Evolutionary conservation across 1,140 invertebrate genomes (phyloP).

Genomic region (Phocides pigmalion): DNA sequence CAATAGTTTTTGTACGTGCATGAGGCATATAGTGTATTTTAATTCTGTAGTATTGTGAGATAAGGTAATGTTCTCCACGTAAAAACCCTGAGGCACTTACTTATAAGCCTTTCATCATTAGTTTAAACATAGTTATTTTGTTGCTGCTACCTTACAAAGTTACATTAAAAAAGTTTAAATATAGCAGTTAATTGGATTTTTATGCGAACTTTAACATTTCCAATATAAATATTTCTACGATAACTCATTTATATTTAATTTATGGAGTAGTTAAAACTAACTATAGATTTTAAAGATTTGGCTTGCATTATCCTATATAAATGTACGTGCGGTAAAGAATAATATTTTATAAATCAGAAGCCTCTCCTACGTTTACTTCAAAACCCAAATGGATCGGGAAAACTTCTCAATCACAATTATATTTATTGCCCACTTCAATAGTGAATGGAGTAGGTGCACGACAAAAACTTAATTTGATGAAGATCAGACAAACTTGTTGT

Average conservation of each 20-base stretch:
- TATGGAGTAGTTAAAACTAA: no score
- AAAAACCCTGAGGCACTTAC: background rate
- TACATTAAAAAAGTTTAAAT: no score
- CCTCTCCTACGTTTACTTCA: background rate
- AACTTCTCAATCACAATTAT: background rate
- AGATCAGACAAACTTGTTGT: conserved; percentile 5
- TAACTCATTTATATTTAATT: no score
- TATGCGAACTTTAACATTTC: no score
- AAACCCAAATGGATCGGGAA: background rate
- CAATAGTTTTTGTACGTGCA: conserved; percentile 26
- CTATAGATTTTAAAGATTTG: no score
- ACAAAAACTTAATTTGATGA: conserved; percentile 8
- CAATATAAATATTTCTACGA: no score
- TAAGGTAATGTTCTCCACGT: conserved; percentile 6
- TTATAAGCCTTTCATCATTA: no score
- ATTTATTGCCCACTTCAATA: background rate
- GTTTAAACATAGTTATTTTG: no score
- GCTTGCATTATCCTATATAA: no score
- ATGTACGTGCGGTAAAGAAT: no score
- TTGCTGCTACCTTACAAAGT: no score
- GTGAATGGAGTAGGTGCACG: conserved; percentile 6
- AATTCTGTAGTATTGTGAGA: background rate
- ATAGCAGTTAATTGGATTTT: no score
- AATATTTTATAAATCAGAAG: background rate
- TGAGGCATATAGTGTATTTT: conserved; percentile 10